A percentile compares a stretch with the other conserved stretches of the same genome.
phyloP scores from a whole-genome alignment of 2,113 vertebrate species.

The Paracanthobrama guichenoti region DNA sequence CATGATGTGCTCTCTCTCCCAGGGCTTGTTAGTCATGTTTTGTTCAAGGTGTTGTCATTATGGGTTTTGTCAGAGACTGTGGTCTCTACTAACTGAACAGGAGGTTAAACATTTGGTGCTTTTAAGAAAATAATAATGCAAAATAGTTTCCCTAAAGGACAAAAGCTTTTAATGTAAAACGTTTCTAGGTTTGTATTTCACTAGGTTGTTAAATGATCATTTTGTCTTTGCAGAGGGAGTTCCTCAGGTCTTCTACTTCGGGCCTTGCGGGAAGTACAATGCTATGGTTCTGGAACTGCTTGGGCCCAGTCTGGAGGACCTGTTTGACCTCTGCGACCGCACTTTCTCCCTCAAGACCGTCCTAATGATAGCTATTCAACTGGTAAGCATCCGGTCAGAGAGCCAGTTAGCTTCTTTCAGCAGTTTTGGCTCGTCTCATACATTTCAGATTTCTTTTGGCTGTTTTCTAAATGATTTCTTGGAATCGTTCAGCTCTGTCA shows the following conservation, averaged over 20 bases:
- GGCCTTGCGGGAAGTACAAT: constrained; percentile 97
- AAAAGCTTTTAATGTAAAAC: background rate
- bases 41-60: constrained; percentile 33
- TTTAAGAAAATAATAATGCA: background rate
- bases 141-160: background rate
- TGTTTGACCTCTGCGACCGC: constrained; percentile 96
- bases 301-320: constrained; percentile 95
- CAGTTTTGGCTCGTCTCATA: background rate
- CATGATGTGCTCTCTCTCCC: background rate
- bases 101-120: constrained; percentile 1
- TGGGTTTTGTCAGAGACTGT: background rate
- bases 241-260: constrained; percentile 99
- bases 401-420: constrained; percentile 4
- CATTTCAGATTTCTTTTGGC: background rate
- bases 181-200: background rate
- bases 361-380: constrained; percentile 98
- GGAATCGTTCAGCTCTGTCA: constrained; percentile 4
- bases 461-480: background rate
- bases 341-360: constrained; percentile 98
- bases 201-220: background rate
- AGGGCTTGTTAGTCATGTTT: constrained; percentile 38
- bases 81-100: background rate
- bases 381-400: constrained; percentile 77
- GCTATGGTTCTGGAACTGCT: constrained; percentile 98
- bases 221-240: constrained; percentile 86